A percentile compares a stretch with the other conserved stretches of the same genome.
These are phyloP conservation scores for Buathra laborator DNA, from an alignment of 2,888 invertebrate genomes.

Conservation along the genomic window DNA sequence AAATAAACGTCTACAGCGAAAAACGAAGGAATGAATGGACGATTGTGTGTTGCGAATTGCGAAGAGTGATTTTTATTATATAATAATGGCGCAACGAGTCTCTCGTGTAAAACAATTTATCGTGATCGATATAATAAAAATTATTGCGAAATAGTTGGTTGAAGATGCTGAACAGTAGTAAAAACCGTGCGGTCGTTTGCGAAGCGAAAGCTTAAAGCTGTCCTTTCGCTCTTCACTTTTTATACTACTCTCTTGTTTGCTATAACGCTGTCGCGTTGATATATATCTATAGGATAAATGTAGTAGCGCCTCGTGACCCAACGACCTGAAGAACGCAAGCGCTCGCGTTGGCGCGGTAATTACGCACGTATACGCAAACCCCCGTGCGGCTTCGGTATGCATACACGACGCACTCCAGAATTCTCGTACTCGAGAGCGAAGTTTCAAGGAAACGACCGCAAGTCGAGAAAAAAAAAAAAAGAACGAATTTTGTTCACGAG, in stretches of 20 bases:
- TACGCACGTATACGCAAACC: constrained; percentile 47
- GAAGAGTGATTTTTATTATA: constrained; percentile 4
- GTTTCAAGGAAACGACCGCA: constrained; percentile 33
- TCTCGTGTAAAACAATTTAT: constrained; percentile 1
- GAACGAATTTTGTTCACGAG: neutral
- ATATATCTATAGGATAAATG: constrained; percentile 16
- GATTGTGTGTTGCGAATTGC: neutral
- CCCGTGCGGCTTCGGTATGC: constrained; percentile 33
- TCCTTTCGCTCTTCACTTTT: constrained; percentile 19
- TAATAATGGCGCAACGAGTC: neutral
- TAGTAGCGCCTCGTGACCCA: constrained; percentile 58
- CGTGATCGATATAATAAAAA: constrained; percentile 9
- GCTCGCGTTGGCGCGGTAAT: constrained; percentile 52
- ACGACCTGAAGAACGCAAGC: constrained; percentile 53
- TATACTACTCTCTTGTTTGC: constrained; percentile 12
- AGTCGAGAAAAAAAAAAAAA: neutral
- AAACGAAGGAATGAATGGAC: constrained; percentile 14
- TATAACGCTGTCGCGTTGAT: neutral
- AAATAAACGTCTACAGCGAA: constrained; percentile 2
- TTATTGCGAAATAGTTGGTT: neutral
- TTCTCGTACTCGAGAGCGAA: constrained; percentile 36
- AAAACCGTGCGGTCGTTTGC: constrained; percentile 10
- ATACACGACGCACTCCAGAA: constrained; percentile 50
- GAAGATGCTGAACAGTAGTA: constrained; percentile 4
- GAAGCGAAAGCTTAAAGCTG: constrained; percentile 32